Conservation (phyloP, 2,113 vertebrate species). For the Siphamia tubifer region DNA sequence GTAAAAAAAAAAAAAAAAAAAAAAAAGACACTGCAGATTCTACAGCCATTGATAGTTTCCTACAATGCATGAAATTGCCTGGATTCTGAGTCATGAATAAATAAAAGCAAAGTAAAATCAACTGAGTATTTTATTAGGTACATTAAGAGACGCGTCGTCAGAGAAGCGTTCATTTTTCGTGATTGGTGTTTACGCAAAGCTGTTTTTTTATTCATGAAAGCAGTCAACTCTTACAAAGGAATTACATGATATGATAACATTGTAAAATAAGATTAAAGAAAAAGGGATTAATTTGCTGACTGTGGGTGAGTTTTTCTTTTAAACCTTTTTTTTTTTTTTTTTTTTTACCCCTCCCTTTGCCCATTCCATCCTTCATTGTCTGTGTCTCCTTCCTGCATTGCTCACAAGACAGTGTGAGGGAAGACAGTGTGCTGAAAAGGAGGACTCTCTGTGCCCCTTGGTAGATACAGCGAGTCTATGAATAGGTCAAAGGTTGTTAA, state of each 20-base stretch:
- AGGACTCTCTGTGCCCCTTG: neutral
- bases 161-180: neutral
- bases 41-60: neutral
- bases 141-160: neutral
- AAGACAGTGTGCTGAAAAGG: neutral
- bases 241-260: neutral
- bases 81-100: neutral
- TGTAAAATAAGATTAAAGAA: neutral
- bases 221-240: neutral
- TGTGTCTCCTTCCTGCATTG: neutral
- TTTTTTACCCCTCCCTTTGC: neutral
- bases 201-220: constrained; percentile 6
- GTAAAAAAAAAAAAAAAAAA: neutral
- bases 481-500: constrained; percentile 60
- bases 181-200: neutral
- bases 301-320: neutral
- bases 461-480: constrained; percentile 33
- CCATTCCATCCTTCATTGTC: neutral
- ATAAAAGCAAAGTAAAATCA: neutral
- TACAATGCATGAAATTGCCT: neutral
- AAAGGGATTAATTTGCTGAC: neutral
- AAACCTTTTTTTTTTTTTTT: too few species aligned
- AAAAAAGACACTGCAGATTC: neutral
- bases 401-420: constrained; percentile 22
- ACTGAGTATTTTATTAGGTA: neutral